Percentiles rank a stretch among this genome's conserved stretches.
These are phyloP conservation scores for Trigoniulus corallinus DNA, from an alignment of 1,140 invertebrate genomes.

Conservation along the genomic window DNA sequence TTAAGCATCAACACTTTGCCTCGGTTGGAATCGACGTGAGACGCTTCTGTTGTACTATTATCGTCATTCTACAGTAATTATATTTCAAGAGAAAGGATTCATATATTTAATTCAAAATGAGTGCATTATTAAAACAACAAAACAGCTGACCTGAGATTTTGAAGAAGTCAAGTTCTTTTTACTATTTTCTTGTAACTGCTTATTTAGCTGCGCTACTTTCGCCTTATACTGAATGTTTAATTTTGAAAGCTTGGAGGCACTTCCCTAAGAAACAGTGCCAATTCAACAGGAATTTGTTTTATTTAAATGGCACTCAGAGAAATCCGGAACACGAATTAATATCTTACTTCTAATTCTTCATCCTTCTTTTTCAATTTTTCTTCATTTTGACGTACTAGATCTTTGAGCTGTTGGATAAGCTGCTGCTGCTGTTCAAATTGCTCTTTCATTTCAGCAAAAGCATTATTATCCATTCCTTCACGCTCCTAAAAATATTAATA, in stretches of 20 bases:
- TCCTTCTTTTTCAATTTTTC: constrained; percentile 21
- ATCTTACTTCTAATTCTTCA: constrained; percentile 17
- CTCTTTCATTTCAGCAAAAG: constrained; percentile 15
- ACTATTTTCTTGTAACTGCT: constrained; percentile 21
- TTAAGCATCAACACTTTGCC: background rate
- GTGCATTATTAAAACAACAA: background rate
- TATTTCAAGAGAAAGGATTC: too few relatives aligned
- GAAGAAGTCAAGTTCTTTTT: constrained; percentile 13
- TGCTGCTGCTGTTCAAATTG: constrained; percentile 24
- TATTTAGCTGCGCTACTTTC: constrained; percentile 21
- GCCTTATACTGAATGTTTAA: constrained; percentile 27
- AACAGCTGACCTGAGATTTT: background rate
- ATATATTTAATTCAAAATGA: too few relatives aligned
- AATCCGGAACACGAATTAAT: too few relatives aligned
- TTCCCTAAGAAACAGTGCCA: constrained; percentile 27
- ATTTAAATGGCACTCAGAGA: too few relatives aligned
- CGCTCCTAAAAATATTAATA: too few relatives aligned
- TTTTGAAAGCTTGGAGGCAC: constrained; percentile 25
- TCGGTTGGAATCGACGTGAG: too few relatives aligned
- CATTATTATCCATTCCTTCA: too few relatives aligned
- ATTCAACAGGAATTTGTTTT: too few relatives aligned
- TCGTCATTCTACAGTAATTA: too few relatives aligned
- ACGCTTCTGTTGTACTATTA: too few relatives aligned
- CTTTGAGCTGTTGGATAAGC: constrained; percentile 26
- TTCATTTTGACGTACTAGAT: constrained; percentile 25